phyloP scores from a whole-genome alignment of 2,888 invertebrate genomes.

The Cantharis nigra region DNA sequence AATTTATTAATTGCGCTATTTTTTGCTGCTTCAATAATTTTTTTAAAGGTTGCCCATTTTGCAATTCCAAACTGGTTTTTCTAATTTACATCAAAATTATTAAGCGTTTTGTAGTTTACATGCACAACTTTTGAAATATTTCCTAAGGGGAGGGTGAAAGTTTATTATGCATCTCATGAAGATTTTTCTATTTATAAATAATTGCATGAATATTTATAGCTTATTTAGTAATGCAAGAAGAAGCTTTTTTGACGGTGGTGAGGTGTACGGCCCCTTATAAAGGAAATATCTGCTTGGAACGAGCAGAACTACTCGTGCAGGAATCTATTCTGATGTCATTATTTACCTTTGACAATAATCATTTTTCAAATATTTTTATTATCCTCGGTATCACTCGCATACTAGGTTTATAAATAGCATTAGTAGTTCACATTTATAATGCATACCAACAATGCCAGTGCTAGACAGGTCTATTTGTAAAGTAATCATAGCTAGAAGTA shows the following conservation, averaged over 20 bases:
- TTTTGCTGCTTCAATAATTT: neutral
- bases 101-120: neutral
- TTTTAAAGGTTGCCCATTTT: neutral
- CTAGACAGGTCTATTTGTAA: conserved; percentile 39
- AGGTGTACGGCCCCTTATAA: conserved; percentile 12
- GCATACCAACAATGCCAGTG: conserved; percentile 32
- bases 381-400: conserved; percentile 17
- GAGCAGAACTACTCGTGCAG: conserved; percentile 12
- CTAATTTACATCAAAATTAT: neutral
- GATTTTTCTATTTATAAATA: conserved; percentile 8
- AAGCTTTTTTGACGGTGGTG: neutral
- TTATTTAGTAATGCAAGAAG: conserved; percentile 8
- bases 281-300: conserved; percentile 13
- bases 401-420: conserved; percentile 18
- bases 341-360: conserved; percentile 23
- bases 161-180: neutral
- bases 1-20: neutral
- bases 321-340: conserved; percentile 26
- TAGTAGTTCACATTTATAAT: conserved; percentile 34
- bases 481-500: conserved; percentile 22
- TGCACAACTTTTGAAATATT: neutral
- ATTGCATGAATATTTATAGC: conserved; percentile 18
- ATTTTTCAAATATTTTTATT: conserved; percentile 27
- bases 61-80: neutral
- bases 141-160: neutral